Percentiles rank a stretch among this genome's conserved stretches.
Evolutionary conservation across 2,113 vertebrate genomes (phyloP).

Genomic region (Ophiodon elongatus): DNA sequence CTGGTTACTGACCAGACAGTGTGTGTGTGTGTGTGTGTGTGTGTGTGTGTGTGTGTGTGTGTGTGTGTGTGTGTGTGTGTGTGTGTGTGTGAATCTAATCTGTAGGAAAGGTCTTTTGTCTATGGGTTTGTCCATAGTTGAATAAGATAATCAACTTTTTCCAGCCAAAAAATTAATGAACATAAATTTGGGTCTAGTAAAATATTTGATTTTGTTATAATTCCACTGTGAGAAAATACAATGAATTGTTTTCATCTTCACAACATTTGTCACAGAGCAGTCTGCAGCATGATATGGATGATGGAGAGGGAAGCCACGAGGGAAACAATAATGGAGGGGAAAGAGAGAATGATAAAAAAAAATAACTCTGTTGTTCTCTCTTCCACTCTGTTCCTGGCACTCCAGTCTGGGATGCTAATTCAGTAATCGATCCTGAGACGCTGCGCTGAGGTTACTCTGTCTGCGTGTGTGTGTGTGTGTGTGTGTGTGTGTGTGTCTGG

Average conservation of each 20-base stretch:
- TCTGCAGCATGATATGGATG: neutral
- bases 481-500: constrained; percentile 60
- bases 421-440: constrained; percentile 71
- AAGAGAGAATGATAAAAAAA: constrained; percentile 48
- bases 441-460: constrained; percentile 42
- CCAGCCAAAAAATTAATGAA: neutral
- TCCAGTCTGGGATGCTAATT: constrained; percentile 74
- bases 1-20: constrained; percentile 61
- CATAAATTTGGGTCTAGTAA: neutral
- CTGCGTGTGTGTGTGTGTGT: constrained; percentile 23
- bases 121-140: neutral
- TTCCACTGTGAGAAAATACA: neutral
- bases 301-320: constrained; percentile 20
- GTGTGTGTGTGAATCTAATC: constrained; percentile 13
- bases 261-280: neutral
- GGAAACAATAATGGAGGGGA: constrained; percentile 42
- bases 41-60: constrained; percentile 25
- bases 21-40: constrained; percentile 28
- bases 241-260: neutral
- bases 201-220: neutral
- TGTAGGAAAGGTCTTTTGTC: constrained; percentile 11
- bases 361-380: constrained; percentile 47
- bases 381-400: constrained; percentile 46
- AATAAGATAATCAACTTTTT: neutral
- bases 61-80: constrained; percentile 23